phyloP scores from a whole-genome alignment of 2,888 invertebrate genomes.

The Epinotia brunnichana region DNA sequence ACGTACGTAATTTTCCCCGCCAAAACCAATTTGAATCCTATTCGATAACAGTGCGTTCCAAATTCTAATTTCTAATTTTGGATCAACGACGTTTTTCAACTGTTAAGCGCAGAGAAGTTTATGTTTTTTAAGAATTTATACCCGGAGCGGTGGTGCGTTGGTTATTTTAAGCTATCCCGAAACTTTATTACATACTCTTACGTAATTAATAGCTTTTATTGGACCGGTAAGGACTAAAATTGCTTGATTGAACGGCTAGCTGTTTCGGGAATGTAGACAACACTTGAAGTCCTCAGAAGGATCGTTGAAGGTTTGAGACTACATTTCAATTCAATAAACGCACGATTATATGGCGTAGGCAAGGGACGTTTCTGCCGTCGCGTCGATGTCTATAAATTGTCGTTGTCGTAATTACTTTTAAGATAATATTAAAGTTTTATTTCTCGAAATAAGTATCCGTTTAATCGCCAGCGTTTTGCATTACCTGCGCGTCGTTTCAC shows the following conservation, averaged over 20 bases:
- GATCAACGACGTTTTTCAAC: conserved; percentile 55
- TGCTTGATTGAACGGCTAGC: conserved; percentile 68
- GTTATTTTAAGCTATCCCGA: conserved; percentile 81
- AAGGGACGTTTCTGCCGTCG: neutral
- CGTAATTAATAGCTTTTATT: conserved; percentile 83
- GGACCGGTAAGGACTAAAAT: conserved; percentile 78
- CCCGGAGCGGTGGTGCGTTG: conserved; percentile 68
- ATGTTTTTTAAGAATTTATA: conserved; percentile 83
- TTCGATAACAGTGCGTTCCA: conserved; percentile 58
- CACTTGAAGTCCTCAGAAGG: conserved; percentile 26
- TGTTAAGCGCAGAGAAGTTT: conserved; percentile 64
- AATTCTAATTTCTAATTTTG: conserved; percentile 57
- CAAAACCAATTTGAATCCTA: conserved; percentile 72
- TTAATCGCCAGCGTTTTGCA: conserved; percentile 44
- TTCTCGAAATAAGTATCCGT: conserved; percentile 23
- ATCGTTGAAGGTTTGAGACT: conserved; percentile 17
- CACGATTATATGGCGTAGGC: conserved; percentile 1
- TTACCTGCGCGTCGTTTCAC: conserved; percentile 45
- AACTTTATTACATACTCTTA: conserved; percentile 81
- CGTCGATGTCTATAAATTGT: neutral
- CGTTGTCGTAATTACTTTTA: neutral
- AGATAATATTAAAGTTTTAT: conserved; percentile 12
- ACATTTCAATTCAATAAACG: conserved; percentile 23
- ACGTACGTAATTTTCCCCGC: conserved; percentile 64
- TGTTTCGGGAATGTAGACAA: conserved; percentile 57